These are phyloP conservation scores for Brenthis ino DNA, from an alignment of 2,888 invertebrate species.

Conservation along the genomic window DNA sequence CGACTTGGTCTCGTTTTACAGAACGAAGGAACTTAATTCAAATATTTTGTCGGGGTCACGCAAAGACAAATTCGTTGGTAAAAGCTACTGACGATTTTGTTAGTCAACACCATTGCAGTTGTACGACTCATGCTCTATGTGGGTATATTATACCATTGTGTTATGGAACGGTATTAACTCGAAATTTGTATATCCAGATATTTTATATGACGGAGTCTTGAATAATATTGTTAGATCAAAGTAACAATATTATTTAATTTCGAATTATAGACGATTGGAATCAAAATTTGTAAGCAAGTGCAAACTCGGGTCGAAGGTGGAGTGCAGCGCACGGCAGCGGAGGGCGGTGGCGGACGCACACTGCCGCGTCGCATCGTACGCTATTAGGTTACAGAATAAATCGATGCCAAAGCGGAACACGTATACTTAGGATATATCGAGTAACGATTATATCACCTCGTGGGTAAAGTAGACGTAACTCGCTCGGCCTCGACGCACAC, in stretches of 20 bases:
- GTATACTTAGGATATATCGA: constrained; percentile 76
- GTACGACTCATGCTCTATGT: constrained; percentile 10
- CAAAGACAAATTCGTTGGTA: constrained; percentile 27
- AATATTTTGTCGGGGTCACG: constrained; percentile 26
- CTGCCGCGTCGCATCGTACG: constrained; percentile 49
- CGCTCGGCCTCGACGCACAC: constrained; percentile 54
- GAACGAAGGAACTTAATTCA: constrained; percentile 27
- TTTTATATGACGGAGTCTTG: background rate
- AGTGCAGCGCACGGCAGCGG: constrained; percentile 47
- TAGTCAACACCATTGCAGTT: background rate
- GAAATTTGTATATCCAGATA: background rate
- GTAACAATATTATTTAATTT: constrained; percentile 14
- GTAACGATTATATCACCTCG: constrained; percentile 73
- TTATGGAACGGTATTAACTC: background rate
- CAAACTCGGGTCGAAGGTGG: constrained; percentile 46
- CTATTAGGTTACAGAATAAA: constrained; percentile 70
- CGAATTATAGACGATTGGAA: background rate
- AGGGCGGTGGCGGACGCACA: constrained; percentile 43
- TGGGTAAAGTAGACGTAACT: constrained; percentile 70
- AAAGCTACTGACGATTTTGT: background rate
- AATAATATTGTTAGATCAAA: constrained; percentile 8
- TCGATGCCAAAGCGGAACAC: constrained; percentile 79
- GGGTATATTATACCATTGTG: background rate
- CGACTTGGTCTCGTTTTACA: constrained; percentile 57
- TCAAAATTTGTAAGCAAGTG: constrained; percentile 22